These are phyloP conservation scores for Tokudaia tokunoshimensis DNA, from an alignment of 2,797 vertebrate genomes.

Conservation along the genomic window DNA sequence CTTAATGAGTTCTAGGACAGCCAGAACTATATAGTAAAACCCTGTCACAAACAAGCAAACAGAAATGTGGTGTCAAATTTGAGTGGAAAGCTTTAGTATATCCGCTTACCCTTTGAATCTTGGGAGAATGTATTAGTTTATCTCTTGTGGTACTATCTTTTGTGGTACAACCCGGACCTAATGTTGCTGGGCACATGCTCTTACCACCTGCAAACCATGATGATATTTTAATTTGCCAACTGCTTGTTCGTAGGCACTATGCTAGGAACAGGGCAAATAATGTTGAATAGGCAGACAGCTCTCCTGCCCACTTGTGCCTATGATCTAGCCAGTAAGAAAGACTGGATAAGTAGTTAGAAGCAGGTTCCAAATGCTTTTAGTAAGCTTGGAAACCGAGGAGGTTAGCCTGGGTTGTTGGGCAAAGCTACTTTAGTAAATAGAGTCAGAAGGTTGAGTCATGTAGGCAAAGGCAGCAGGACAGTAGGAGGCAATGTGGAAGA, in stretches of 20 bases:
- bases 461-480: neutral
- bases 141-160: neutral
- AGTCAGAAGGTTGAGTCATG: neutral
- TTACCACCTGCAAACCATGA: neutral
- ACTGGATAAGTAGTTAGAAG: neutral
- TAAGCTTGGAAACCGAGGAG: neutral
- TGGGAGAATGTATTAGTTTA: neutral
- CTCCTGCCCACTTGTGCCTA: neutral
- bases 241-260: neutral
- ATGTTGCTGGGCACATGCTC: neutral
- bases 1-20: neutral
- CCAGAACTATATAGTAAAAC: neutral
- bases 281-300: neutral
- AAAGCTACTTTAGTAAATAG: constrained; percentile 28
- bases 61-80: neutral
- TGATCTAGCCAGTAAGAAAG: neutral
- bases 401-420: neutral
- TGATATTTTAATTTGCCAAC: constrained; percentile 9
- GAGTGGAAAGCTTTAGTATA: constrained; percentile 29
- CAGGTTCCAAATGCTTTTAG: neutral
- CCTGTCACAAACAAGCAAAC: neutral
- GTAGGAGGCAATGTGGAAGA: neutral
- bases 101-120: neutral
- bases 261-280: neutral
- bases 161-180: neutral